These are phyloP conservation scores for Callospermophilus lateralis DNA, from an alignment of 2,113 vertebrate genomes.

Conservation along the genomic window DNA sequence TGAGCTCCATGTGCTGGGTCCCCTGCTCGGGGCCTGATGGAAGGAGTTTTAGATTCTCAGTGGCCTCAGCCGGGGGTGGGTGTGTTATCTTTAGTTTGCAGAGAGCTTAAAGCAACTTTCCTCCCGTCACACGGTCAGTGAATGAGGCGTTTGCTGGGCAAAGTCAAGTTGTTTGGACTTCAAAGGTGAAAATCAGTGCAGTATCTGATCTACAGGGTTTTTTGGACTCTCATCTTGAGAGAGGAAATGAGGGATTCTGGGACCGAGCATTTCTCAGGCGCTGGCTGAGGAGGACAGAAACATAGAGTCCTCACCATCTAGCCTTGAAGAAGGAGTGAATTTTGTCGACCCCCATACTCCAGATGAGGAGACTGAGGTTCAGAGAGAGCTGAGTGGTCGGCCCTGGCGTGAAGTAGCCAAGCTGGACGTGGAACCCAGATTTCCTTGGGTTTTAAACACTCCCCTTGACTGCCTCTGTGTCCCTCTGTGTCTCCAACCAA, in stretches of 20 bases:
- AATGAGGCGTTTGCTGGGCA: background rate
- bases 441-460: background rate
- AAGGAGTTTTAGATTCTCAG: background rate
- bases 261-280: background rate
- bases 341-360: background rate
- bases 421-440: background rate
- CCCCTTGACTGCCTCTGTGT: background rate
- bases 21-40: background rate
- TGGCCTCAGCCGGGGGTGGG: too few species aligned
- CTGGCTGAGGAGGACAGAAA: too few species aligned
- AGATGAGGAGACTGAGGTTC: background rate
- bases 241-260: too few species aligned
- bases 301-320: background rate
- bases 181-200: too few species aligned
- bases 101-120: background rate
- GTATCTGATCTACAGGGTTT: background rate
- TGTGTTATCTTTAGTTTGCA: too few species aligned
- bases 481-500: background rate
- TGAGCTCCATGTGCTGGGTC: background rate
- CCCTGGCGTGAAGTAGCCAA: background rate
- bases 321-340: background rate
- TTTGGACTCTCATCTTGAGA: background rate
- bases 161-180: background rate
- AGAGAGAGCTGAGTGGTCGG: background rate
- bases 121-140: background rate